These are phyloP conservation scores for Ptilorrhoa leucosticta DNA, from an alignment of 2,113 vertebrate species.

Conservation along the genomic window DNA sequence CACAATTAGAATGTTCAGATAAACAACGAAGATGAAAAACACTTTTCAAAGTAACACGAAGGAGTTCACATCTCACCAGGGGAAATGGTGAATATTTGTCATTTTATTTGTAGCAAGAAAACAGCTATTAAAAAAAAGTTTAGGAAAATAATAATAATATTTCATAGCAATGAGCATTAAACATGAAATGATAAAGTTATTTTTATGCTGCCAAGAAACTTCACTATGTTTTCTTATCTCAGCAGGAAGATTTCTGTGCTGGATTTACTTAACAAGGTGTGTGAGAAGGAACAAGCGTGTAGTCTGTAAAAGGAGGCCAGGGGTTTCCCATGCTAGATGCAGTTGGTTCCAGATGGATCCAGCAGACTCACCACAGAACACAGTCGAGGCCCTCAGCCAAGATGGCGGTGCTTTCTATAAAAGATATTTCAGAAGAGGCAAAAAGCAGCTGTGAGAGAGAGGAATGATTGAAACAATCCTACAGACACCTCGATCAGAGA, in stretches of 20 bases:
- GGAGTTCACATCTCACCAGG: neutral
- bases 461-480: neutral
- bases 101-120: neutral
- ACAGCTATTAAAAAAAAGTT: neutral
- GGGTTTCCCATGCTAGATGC: neutral
- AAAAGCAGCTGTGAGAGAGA: neutral
- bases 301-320: neutral
- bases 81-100: neutral
- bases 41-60: neutral
- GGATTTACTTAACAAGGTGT: neutral
- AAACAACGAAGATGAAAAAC: neutral
- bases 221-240: neutral
- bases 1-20: neutral
- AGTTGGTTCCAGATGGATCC: neutral
- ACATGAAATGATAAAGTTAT: neutral
- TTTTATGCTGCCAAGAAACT: neutral
- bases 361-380: neutral
- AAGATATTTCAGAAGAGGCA: neutral
- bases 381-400: neutral
- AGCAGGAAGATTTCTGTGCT: neutral
- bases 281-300: fast-evolving
- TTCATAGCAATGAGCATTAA: neutral
- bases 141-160: neutral
- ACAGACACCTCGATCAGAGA: fast-evolving
- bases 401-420: neutral